Conservation (phyloP, 2,113 vertebrate species). For the Apodemus speciosus region DNA sequence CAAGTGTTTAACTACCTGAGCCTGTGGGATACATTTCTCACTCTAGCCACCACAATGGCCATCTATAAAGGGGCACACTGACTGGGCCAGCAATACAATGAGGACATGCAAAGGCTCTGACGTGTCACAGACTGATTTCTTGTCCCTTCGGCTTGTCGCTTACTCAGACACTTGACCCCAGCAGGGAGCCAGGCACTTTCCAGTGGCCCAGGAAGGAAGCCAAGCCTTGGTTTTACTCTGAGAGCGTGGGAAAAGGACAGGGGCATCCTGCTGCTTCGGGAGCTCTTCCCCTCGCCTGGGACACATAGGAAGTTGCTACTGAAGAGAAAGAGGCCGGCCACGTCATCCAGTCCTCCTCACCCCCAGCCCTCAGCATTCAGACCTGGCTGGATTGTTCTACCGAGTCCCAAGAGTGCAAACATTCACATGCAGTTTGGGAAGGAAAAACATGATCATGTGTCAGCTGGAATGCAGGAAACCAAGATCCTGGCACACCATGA, state of each 20-base stretch:
- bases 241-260: neutral
- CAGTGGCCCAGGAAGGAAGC: neutral
- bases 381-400: neutral
- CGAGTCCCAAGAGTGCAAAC: too few relatives aligned
- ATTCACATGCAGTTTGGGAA: neutral
- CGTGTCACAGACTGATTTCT: neutral
- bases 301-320: rapidly evolving
- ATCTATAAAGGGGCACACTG: neutral
- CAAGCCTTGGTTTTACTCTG: neutral
- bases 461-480: neutral
- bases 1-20: neutral
- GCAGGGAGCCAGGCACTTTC: neutral
- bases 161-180: neutral
- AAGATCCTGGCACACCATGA: neutral
- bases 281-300: neutral
- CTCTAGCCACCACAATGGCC: neutral
- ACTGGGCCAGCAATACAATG: rapidly evolving
- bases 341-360: too few relatives aligned
- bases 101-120: neutral
- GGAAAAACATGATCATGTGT: neutral
- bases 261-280: rapidly evolving
- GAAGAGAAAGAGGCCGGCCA: neutral
- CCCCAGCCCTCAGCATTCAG: neutral
- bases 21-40: neutral
- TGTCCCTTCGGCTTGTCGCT: neutral